Base-by-base conservation (phyloP, 2,113 vertebrate genomes). In the Xiphias gladius region DNA sequence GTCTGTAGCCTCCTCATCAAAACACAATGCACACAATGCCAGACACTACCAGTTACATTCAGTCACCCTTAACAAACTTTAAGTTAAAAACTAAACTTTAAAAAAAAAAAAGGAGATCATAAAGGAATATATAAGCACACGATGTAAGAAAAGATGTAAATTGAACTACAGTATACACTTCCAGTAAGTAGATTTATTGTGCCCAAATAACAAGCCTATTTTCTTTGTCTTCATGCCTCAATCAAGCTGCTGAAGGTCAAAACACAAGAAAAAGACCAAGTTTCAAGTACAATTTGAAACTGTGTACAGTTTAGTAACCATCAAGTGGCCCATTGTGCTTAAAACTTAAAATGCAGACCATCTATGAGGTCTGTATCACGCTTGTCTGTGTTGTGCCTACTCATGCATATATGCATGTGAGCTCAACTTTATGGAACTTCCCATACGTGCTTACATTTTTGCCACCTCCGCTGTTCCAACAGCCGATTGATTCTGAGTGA, bases 191-290 rank as follows among this genome's bases (percentile, higher is more conserved):
- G 10, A 64, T 48, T 22, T 66, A 22, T 37, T 26, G 28, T 80
- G 22, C 4, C 48, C 5, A 62, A 26, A 41, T 24, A 39, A 50
- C 8, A 66, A 32, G 41, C 2, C 65, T 19, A 62, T 46, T 30
- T 35, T 63, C 26, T 69, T 82, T 79, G 30, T 64, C 14, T 26
- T 68, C 39, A 62, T 8, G 8, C 41, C 48, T 79, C 71, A 46
- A 67, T 22, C 64, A 57, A 59, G 22, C 72, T 80, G 80, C 43
- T 76, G 5, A n/a, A 32, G 83, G 67, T 61, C 50, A 68, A 50
- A 58, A 7, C 48, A 50, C 54, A 73, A 13, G n/a, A 70, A 55
- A 46, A 41, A 62, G 3, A 55, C n/a, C 19, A 50, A 50, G 14
- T 4, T 50, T 1, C 3, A 13, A 64, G 19, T 30, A 24, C n/a